These are phyloP conservation scores for Drosophila nr. medialis DNA, from an alignment of 2,888 invertebrate genomes.

Conservation along the genomic window DNA sequence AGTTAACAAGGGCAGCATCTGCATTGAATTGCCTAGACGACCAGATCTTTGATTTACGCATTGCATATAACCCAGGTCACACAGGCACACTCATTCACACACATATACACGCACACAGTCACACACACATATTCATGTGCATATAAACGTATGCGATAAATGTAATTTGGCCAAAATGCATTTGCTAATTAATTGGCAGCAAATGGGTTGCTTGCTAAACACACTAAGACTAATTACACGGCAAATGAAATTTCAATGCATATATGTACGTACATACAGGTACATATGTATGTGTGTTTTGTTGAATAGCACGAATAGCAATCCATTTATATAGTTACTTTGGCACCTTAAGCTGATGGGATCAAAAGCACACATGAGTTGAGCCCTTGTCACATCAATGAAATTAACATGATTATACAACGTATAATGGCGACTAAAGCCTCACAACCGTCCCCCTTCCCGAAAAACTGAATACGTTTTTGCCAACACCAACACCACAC, in stretches of 20 bases:
- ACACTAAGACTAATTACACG: slow-evolving; percentile 32
- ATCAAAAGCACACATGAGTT: slow-evolving; percentile 5
- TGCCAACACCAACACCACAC: background rate
- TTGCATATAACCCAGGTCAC: background rate
- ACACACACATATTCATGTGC: background rate
- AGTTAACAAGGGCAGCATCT: slow-evolving; percentile 25
- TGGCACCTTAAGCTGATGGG: slow-evolving; percentile 18
- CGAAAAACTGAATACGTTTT: background rate
- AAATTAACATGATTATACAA: slow-evolving; percentile 1
- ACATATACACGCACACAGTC: background rate
- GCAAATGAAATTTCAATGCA: background rate
- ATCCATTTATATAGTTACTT: background rate
- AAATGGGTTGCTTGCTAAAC: slow-evolving; percentile 3
- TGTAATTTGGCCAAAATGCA: slow-evolving; percentile 27
- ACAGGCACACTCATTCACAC: background rate
- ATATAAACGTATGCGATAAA: background rate
- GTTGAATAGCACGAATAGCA: background rate
- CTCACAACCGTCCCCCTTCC: too few species aligned
- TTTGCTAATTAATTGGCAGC: slow-evolving; percentile 44
- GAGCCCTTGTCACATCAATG: slow-evolving; percentile 1
- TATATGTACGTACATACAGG: background rate
- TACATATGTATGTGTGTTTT: background rate
- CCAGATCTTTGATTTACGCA: slow-evolving; percentile 21
- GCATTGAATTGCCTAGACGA: slow-evolving; percentile 30
- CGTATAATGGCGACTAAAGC: background rate